Conservation (phyloP, 2,797 vertebrate genomes). For the Coregonus suidteri region DNA sequence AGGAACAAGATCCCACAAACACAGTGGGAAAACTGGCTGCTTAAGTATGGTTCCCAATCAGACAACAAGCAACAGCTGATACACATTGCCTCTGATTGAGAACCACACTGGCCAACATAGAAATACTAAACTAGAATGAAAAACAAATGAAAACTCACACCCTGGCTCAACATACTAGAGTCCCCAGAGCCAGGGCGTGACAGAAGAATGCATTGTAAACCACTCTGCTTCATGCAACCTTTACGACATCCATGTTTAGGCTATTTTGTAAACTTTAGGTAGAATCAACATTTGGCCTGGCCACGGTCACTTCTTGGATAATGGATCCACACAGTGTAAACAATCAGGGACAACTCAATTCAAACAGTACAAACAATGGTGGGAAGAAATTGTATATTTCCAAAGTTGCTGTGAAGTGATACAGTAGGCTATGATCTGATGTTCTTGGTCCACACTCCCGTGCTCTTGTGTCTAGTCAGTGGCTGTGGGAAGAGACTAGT, state of each 20-base stretch:
- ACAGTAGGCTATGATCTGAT: conserved; percentile 57
- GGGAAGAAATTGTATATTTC: neutral
- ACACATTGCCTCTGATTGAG: no score
- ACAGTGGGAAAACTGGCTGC: no score
- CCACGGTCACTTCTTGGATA: conserved; percentile 36
- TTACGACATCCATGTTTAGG: conserved; percentile 73
- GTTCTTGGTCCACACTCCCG: conserved; percentile 68
- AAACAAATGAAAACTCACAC: no score
- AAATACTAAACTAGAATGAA: no score
- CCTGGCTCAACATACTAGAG: no score
- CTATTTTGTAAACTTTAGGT: conserved; percentile 63
- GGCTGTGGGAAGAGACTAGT: neutral
- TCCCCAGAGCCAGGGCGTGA: no score
- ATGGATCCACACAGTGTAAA: conserved; percentile 52
- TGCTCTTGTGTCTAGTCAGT: conserved; percentile 40
- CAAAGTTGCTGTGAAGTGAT: conserved; percentile 46
- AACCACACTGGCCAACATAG: no score
- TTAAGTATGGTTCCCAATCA: no score
- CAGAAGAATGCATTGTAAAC: conserved; percentile 54
- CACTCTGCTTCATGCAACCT: conserved; percentile 68
- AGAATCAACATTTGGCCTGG: conserved; percentile 41
- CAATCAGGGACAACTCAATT: conserved; percentile 47
- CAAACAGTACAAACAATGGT: conserved; percentile 51
- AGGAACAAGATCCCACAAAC: no score
- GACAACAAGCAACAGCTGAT: no score